Conservation (phyloP, 2,797 vertebrate genomes). For the Hoplostethus mediterraneus region DNA sequence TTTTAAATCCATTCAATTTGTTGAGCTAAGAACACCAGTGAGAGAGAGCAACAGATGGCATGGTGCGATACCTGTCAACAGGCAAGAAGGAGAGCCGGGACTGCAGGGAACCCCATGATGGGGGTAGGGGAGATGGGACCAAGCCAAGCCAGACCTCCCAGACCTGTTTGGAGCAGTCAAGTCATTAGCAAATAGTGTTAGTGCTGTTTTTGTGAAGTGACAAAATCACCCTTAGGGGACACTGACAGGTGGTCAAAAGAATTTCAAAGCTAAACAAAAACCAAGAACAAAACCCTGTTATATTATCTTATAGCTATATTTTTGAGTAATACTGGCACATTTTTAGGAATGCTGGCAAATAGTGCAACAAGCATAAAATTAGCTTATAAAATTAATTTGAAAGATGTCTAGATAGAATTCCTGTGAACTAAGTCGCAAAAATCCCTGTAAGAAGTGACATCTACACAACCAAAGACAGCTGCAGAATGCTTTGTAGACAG, state of each 20-base stretch:
- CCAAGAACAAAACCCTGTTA: neutral
- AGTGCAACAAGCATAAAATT: neutral
- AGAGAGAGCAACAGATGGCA: conserved; percentile 69
- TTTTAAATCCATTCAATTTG: conserved; percentile 40
- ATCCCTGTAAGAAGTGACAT: neutral
- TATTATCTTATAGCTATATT: too few relatives aligned
- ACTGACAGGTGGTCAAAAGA: conserved; percentile 52
- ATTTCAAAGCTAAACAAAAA: conserved; percentile 25
- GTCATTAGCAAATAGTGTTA: conserved; percentile 62
- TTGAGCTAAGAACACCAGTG: conserved; percentile 33
- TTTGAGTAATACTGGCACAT: neutral
- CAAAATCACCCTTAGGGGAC: conserved; percentile 34
- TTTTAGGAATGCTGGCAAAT: neutral
- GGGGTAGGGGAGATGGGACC: conserved; percentile 32
- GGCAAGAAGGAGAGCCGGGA: conserved; percentile 51
- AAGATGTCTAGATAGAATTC: neutral
- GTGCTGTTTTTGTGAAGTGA: conserved; percentile 60
- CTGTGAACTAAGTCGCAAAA: neutral
- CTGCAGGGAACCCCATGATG: conserved; percentile 39
- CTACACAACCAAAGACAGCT: neutral
- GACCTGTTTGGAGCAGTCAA: conserved; percentile 66
- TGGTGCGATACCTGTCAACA: conserved; percentile 73
- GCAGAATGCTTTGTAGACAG: too few relatives aligned
- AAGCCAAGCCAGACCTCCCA: conserved; percentile 57
- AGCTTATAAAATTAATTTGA: neutral